Percentiles rank a stretch among this genome's conserved stretches.
phyloP scores from a whole-genome alignment of 92 coral and sea anemone genomes.

The Siderastrea siderea region DNA sequence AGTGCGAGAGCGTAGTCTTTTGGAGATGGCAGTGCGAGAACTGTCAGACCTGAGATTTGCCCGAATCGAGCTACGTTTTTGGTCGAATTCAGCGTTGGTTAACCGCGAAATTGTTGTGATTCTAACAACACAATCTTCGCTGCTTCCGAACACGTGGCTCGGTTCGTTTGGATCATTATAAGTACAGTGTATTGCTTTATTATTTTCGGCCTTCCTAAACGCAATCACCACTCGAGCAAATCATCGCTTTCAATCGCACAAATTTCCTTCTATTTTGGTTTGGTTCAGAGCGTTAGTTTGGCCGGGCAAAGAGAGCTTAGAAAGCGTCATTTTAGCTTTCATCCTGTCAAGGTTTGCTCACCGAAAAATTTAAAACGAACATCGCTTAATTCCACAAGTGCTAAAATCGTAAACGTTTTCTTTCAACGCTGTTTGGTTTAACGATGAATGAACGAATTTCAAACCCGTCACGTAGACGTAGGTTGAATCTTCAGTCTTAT shows the following conservation, averaged over 20 bases:
- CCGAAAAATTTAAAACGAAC: not conserved
- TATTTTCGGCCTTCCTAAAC: not conserved
- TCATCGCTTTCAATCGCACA: not conserved
- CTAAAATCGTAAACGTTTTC: not conserved
- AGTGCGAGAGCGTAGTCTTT: no score
- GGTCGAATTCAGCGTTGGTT: not conserved
- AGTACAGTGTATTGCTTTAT: not conserved
- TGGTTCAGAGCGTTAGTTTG: not conserved
- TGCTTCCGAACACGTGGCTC: constrained; percentile 29
- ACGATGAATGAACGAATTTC: not conserved
- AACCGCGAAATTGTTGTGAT: not conserved
- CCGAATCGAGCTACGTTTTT: constrained; percentile 15
- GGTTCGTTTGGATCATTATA: not conserved
- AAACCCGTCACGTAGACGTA: not conserved
- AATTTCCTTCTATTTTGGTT: not conserved
- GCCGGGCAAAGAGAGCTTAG: not conserved
- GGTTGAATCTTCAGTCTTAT: not conserved
- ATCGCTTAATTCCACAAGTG: not conserved
- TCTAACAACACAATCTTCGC: constrained; percentile 6
- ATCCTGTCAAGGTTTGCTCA: not conserved
- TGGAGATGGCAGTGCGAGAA: no score
- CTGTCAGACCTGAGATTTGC: not conserved
- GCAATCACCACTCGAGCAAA: not conserved
- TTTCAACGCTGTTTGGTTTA: not conserved
- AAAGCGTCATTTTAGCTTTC: not conserved